Percentiles rank a stretch among this genome's conserved stretches.
Evolutionary conservation across 2,797 vertebrate genomes (phyloP).

Genomic region (Pseudopleuronectes americanus): DNA sequence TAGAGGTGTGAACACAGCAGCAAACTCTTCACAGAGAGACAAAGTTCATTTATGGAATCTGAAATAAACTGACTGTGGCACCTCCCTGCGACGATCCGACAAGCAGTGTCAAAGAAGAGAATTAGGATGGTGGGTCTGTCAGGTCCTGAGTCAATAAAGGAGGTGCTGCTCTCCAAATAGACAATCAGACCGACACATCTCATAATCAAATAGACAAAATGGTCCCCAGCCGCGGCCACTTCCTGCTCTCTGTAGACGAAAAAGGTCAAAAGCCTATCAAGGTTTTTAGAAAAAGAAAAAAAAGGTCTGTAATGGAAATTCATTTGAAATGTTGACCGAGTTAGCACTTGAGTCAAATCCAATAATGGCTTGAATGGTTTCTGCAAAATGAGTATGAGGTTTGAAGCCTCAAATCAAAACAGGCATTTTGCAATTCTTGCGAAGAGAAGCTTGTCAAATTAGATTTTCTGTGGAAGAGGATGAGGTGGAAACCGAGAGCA

Average conservation of each 20-base stretch:
- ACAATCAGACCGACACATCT: slow-evolving; percentile 66
- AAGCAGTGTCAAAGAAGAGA: slow-evolving; percentile 34
- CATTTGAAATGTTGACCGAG: slow-evolving; percentile 24
- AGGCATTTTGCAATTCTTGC: background rate
- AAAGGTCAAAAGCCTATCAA: slow-evolving; percentile 35
- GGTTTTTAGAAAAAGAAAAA: background rate
- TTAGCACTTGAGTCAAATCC: slow-evolving; percentile 29
- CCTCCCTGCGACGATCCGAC: slow-evolving; percentile 49
- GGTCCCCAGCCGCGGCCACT: slow-evolving; percentile 19
- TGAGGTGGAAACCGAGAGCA: background rate
- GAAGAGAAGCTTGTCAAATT: slow-evolving; percentile 2
- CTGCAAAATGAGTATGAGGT: slow-evolving; percentile 10
- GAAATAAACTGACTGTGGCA: slow-evolving; percentile 33
- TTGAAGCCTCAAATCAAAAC: slow-evolving; percentile 21
- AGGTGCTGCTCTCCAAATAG: slow-evolving; percentile 62
- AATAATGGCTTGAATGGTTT: slow-evolving; percentile 29
- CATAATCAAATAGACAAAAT: slow-evolving; percentile 61
- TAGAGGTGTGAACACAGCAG: background rate
- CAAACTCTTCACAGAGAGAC: slow-evolving; percentile 19
- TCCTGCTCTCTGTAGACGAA: slow-evolving; percentile 44
- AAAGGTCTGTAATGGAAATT: slow-evolving; percentile 23
- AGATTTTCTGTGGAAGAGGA: background rate
- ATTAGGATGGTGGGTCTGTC: slow-evolving; percentile 50
- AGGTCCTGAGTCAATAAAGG: slow-evolving; percentile 67
- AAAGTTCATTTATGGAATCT: slow-evolving; percentile 35